Percentiles rank a stretch among this genome's conserved stretches.
phyloP scores from a whole-genome alignment of 2,113 vertebrate genomes.

The Rhadina sibilatrix region DNA sequence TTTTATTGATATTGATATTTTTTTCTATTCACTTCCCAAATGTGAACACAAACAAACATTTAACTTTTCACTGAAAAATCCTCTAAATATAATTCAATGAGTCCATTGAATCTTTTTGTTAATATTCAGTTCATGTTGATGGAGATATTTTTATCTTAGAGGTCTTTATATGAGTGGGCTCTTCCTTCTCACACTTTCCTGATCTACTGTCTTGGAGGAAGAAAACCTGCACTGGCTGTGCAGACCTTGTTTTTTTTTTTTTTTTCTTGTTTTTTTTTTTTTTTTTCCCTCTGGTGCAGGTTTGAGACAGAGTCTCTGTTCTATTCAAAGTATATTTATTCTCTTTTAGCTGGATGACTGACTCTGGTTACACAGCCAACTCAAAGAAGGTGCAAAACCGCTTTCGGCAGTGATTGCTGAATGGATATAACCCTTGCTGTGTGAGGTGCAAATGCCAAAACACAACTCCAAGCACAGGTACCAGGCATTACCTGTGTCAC shows the following conservation, averaged over 20 bases:
- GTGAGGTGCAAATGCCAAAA: background rate
- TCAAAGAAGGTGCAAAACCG: background rate
- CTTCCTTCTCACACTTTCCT: background rate
- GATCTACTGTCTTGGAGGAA: background rate
- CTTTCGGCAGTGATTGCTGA: background rate
- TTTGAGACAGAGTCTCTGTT: background rate
- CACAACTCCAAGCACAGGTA: background rate
- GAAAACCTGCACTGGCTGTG: background rate
- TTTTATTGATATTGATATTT: background rate
- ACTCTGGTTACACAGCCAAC: background rate
- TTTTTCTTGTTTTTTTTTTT: background rate
- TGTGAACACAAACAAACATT: background rate
- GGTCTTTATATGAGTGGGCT: background rate
- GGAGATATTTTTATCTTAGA: background rate
- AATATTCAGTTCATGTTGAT: background rate
- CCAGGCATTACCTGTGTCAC: background rate
- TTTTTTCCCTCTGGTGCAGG: background rate
- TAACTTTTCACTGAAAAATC: background rate
- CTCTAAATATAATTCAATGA: background rate
- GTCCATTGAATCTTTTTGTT: background rate
- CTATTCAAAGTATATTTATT: background rate
- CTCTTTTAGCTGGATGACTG: background rate
- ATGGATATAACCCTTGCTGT: background rate
- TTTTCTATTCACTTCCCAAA: background rate
- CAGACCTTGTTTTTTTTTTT: background rate